These are phyloP conservation scores for Tarsius wallacei DNA, from an alignment of 2,797 vertebrate species.

Conservation along the genomic window DNA sequence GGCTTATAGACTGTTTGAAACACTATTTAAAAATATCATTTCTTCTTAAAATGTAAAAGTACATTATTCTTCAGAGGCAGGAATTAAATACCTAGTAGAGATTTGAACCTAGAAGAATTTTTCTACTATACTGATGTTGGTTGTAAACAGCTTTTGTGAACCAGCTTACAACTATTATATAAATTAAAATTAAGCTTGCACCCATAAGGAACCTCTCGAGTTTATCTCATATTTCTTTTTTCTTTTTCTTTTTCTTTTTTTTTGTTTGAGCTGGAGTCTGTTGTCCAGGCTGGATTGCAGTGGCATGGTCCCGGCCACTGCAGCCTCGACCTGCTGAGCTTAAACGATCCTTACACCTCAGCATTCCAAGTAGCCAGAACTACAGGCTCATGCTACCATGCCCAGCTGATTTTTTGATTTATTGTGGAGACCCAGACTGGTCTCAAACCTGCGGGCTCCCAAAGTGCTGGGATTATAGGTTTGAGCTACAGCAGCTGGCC, in stretches of 20 bases:
- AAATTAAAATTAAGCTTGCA: constrained; percentile 39
- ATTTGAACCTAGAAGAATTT: neutral
- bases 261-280: too few relatives aligned
- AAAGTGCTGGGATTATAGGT: too few relatives aligned
- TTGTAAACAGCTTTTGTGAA: constrained; percentile 36
- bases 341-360: too few relatives aligned
- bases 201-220: neutral
- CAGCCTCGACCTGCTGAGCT: too few relatives aligned
- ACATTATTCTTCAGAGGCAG: constrained; percentile 1
- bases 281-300: too few relatives aligned
- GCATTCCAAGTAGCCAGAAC: too few relatives aligned
- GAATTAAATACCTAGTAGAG: constrained; percentile 46
- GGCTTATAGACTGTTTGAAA: neutral
- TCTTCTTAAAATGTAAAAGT: constrained; percentile 50
- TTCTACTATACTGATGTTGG: neutral
- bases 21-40: neutral
- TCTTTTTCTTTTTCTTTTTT: neutral
- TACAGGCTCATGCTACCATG: too few relatives aligned
- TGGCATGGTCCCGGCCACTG: too few relatives aligned
- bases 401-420: too few relatives aligned
- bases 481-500: too few relatives aligned
- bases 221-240: constrained; percentile 52
- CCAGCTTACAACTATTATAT: constrained; percentile 42
- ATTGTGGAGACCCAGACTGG: too few relatives aligned
- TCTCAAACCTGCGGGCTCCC: too few relatives aligned